These are phyloP conservation scores for Onychostruthus taczanowskii DNA, from an alignment of 2,113 vertebrate genomes.

Conservation along the genomic window DNA sequence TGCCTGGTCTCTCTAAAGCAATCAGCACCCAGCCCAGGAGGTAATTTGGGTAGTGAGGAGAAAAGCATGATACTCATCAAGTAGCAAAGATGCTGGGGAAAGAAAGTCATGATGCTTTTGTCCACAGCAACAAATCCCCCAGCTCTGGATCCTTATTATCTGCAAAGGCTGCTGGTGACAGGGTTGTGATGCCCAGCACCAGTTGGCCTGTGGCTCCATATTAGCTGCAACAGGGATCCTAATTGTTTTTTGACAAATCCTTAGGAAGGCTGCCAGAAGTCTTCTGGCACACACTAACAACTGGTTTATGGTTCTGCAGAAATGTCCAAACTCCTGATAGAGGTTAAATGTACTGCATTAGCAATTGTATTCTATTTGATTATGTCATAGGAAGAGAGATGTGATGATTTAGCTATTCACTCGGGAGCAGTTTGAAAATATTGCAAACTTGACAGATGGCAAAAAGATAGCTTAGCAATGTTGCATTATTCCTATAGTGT, in stretches of 20 bases:
- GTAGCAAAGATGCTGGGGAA: neutral
- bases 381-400: neutral
- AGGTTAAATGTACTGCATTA: slow-evolving; percentile 15
- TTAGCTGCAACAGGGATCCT: neutral
- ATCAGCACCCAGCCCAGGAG: neutral
- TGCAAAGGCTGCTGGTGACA: neutral
- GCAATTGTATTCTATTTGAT: neutral
- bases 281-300: neutral
- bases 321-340: neutral
- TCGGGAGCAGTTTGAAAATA: neutral
- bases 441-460: neutral
- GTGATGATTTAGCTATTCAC: neutral
- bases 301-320: neutral
- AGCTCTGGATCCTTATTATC: neutral
- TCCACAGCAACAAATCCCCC: neutral
- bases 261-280: slow-evolving; percentile 6
- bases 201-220: neutral
- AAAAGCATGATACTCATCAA: neutral
- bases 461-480: neutral
- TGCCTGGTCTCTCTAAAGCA: neutral
- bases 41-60: slow-evolving; percentile 37
- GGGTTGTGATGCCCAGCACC: neutral
- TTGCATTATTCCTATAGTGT: neutral
- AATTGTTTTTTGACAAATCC: slow-evolving; percentile 33
- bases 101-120: neutral